Conservation (phyloP, 35 echinoderm and acorn worm genomes). For the Apostichopus japonicus region DNA sequence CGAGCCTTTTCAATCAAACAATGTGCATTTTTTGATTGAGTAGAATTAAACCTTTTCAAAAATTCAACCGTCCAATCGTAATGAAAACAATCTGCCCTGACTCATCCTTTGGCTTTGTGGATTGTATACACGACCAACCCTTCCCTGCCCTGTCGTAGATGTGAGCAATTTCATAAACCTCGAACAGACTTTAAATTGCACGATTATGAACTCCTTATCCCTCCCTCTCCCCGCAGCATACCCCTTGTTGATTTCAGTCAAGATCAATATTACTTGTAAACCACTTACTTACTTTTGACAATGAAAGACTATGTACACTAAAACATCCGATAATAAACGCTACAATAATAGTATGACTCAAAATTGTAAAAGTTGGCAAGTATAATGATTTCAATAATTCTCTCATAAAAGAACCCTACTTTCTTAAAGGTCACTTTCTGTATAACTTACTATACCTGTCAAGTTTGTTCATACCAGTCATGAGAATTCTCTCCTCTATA, state of each 20-base stretch:
- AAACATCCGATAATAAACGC: not conserved
- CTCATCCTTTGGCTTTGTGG: no score
- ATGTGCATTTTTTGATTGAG: no score
- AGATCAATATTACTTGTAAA: not conserved
- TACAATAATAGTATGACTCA: not conserved
- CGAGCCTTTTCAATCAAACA: no score
- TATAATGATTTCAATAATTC: not conserved
- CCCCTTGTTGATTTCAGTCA: no score
- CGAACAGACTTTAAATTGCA: not conserved
- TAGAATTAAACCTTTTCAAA: no score
- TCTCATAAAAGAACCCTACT: not conserved
- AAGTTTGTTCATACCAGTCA: no score
- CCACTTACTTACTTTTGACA: not conserved
- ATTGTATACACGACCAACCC: no score
- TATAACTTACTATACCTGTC: not conserved
- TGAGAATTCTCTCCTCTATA: no score
- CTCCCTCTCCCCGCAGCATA: not conserved
- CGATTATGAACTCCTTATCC: not conserved
- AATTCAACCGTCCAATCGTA: no score
- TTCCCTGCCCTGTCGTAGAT: no score
- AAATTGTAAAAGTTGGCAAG: not conserved
- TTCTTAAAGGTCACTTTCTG: not conserved
- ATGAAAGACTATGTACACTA: slow-evolving; percentile 9
- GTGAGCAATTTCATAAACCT: not conserved
- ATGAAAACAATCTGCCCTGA: no score